Conservation (phyloP, 2,888 invertebrate genomes). For the Tanaodytes sp. region DNA sequence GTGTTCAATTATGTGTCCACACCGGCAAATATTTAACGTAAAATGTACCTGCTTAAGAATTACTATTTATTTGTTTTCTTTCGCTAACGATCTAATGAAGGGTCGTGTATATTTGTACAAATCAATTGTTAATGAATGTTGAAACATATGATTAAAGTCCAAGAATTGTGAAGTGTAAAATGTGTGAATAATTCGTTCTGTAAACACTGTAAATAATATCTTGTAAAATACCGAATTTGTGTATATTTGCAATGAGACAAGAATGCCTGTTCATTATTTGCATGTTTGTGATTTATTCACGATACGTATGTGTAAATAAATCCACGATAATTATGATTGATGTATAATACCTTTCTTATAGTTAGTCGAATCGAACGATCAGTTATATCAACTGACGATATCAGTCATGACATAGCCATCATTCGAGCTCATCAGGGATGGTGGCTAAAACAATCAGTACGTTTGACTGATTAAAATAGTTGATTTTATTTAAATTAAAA, state of each 20-base stretch:
- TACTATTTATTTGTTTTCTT: constrained; percentile 69
- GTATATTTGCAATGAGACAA: constrained; percentile 64
- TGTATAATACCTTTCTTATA: no score
- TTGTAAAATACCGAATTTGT: constrained; percentile 67
- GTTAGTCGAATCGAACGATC: no score
- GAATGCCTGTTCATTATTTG: constrained; percentile 60
- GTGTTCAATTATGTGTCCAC: constrained; percentile 40
- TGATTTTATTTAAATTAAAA: no score
- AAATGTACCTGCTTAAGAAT: constrained; percentile 71
- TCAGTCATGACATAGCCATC: no score
- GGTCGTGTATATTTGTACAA: constrained; percentile 61
- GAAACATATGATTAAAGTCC: no score
- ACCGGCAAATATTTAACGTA: constrained; percentile 62
- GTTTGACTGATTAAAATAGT: no score
- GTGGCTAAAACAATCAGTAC: no score
- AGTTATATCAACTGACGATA: no score
- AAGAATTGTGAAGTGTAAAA: constrained; percentile 63
- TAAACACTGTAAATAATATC: constrained; percentile 71
- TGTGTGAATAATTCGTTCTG: constrained; percentile 68
- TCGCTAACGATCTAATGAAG: constrained; percentile 56
- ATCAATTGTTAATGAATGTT: constrained; percentile 58
- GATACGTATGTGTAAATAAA: constrained; percentile 54
- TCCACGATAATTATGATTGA: constrained; percentile 48
- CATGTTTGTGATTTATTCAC: constrained; percentile 49
- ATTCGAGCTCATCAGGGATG: no score